Conservation (phyloP, 2,888 invertebrate species). For the Diachrysia chrysitis region DNA sequence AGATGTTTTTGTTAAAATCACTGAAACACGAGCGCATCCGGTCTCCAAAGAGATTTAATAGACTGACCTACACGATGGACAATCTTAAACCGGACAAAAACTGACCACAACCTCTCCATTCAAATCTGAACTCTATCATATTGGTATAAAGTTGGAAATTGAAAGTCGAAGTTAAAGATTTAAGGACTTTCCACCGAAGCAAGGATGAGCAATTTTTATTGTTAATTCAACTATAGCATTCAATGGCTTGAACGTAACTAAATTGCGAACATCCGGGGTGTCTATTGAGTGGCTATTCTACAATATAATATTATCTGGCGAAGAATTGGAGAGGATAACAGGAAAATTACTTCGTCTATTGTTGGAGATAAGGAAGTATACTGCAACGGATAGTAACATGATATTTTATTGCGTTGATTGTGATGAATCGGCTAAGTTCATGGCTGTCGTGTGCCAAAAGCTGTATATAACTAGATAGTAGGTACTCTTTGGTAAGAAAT, state of each 20-base stretch:
- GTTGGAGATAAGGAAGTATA: slow-evolving; percentile 68
- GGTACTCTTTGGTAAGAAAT: neutral
- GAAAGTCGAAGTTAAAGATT: slow-evolving; percentile 8
- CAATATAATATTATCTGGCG: slow-evolving; percentile 69
- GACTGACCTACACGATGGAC: slow-evolving; percentile 85
- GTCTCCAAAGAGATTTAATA: slow-evolving; percentile 84
- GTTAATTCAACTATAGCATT: slow-evolving; percentile 84
- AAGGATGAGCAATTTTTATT: slow-evolving; percentile 87
- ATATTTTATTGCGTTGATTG: slow-evolving; percentile 62
- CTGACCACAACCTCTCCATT: slow-evolving; percentile 43
- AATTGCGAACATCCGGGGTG: slow-evolving; percentile 88
- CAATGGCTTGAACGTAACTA: slow-evolving; percentile 85
- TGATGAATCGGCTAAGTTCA: slow-evolving; percentile 20
- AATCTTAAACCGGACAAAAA: slow-evolving; percentile 67
- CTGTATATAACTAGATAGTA: slow-evolving; percentile 11
- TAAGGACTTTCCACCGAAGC: slow-evolving; percentile 54
- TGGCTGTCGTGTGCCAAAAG: slow-evolving; percentile 14
- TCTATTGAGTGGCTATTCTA: slow-evolving; percentile 79
- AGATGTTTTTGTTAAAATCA: slow-evolving; percentile 84
- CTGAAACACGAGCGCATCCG: slow-evolving; percentile 85
- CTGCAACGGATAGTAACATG: slow-evolving; percentile 65
- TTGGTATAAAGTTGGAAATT: slow-evolving; percentile 49
- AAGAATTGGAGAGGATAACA: slow-evolving; percentile 74
- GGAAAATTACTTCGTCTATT: slow-evolving; percentile 78
- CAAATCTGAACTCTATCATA: slow-evolving; percentile 29